Conservation (phyloP, 1,140 invertebrate species). For the Coelopa frigida region DNA sequence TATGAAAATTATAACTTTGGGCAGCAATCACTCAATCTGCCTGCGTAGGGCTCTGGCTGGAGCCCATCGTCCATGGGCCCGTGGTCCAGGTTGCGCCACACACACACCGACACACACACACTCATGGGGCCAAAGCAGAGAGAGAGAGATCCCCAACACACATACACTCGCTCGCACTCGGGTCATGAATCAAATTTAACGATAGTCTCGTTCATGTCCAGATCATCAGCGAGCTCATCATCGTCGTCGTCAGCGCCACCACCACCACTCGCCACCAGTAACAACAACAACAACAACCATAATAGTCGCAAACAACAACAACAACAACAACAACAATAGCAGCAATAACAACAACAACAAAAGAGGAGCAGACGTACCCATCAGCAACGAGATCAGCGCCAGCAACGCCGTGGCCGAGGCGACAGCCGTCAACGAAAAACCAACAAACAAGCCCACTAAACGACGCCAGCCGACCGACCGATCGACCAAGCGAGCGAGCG, state of each 20-base stretch:
- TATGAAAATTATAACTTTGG: slow-evolving; percentile 46
- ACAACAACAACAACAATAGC: slow-evolving; percentile 34
- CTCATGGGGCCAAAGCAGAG: no score
- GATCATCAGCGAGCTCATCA: slow-evolving; percentile 8
- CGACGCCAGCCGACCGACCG: slow-evolving; percentile 14
- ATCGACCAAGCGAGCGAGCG: slow-evolving; percentile 5
- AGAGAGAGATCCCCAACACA: no score
- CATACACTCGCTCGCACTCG: slow-evolving; percentile 15
- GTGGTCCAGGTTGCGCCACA: no score
- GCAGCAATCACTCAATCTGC: slow-evolving; percentile 45
- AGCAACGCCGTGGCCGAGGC: neutral
- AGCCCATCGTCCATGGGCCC: no score
- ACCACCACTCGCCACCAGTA: neutral
- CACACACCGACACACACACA: no score
- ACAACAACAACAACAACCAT: slow-evolving; percentile 18
- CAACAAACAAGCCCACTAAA: slow-evolving; percentile 13
- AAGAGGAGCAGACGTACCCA: neutral
- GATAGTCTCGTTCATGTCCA: slow-evolving; percentile 28
- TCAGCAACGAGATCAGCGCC: slow-evolving; percentile 5
- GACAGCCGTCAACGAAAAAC: slow-evolving; percentile 17
- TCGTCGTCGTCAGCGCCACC: slow-evolving; percentile 6
- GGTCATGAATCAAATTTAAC: slow-evolving; percentile 45
- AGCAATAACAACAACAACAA: no score
- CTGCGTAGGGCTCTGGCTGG: slow-evolving; percentile 2
- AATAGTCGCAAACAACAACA: slow-evolving; percentile 33